These are phyloP conservation scores for Venustoraphidia nigricollis DNA, from an alignment of 2,888 invertebrate species.

Conservation along the genomic window DNA sequence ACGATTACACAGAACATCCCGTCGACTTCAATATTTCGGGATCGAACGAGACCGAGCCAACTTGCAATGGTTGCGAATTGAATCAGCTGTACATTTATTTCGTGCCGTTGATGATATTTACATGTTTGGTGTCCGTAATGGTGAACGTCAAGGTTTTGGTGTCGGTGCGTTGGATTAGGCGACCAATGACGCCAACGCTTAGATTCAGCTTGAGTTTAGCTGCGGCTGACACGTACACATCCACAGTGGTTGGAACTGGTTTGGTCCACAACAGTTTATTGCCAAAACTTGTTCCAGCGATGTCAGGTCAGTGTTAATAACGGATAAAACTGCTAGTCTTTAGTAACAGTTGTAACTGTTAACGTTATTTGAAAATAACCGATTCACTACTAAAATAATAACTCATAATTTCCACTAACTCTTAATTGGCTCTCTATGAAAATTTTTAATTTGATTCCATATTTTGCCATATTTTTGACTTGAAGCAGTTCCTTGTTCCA, in stretches of 20 bases:
- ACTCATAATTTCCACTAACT: no score
- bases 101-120: constrained; percentile 26
- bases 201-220: constrained; percentile 41
- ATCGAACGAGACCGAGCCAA: no score
- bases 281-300: constrained; percentile 16
- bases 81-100: constrained; percentile 14
- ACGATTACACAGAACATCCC: no score
- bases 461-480: no score
- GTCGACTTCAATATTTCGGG: no score
- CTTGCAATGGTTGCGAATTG: no score
- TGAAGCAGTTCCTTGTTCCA: no score
- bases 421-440: no score
- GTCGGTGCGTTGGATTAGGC: constrained; percentile 36
- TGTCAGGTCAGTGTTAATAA: constrained; percentile 1
- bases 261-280: constrained; percentile 37
- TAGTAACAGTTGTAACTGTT: no score
- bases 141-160: constrained; percentile 37
- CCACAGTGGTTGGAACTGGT: constrained; percentile 33
- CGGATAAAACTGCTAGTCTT: not conserved
- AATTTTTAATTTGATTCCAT: no score
- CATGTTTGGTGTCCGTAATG: constrained; percentile 34
- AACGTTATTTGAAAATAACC: no score
- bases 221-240: constrained; percentile 39
- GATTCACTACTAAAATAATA: no score
- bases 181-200: constrained; percentile 39